Conservation (phyloP, 35 echinoderm and acorn worm species). For the Hemicentrotus pulcherrimus region DNA sequence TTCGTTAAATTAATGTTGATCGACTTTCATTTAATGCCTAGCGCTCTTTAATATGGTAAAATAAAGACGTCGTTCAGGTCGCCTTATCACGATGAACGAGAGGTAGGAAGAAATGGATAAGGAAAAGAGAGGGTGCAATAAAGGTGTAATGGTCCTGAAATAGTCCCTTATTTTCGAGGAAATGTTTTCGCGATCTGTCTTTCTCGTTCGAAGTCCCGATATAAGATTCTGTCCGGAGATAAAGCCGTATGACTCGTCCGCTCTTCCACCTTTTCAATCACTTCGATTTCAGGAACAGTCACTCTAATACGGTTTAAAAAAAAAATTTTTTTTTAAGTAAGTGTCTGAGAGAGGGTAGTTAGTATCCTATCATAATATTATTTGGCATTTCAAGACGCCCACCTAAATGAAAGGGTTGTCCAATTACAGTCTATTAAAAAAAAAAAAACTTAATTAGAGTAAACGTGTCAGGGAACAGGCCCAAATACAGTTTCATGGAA, state of each 20-base stretch:
- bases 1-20: background rate
- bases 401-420: too few relatives aligned
- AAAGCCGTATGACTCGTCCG: background rate
- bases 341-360: too few relatives aligned
- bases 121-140: background rate
- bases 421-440: too few relatives aligned
- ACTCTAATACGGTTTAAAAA: too few relatives aligned
- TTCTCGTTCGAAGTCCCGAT: background rate
- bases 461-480: too few relatives aligned
- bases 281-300: background rate
- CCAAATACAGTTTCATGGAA: too few relatives aligned
- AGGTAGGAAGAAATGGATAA: background rate
- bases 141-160: constrained; percentile 17
- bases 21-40: background rate
- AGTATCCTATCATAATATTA: too few relatives aligned
- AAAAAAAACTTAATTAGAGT: too few relatives aligned
- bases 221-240: background rate
- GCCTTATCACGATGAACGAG: background rate
- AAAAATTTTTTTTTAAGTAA: too few relatives aligned
- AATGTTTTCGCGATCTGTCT: constrained; percentile 12
- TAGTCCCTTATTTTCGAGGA: constrained; percentile 12
- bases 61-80: background rate
- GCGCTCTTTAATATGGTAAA: background rate
- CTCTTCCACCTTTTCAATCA: background rate
- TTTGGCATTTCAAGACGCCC: too few relatives aligned